Evolutionary conservation across 2,113 vertebrate species (phyloP).

Genomic region (Austrofundulus limnaeus): DNA sequence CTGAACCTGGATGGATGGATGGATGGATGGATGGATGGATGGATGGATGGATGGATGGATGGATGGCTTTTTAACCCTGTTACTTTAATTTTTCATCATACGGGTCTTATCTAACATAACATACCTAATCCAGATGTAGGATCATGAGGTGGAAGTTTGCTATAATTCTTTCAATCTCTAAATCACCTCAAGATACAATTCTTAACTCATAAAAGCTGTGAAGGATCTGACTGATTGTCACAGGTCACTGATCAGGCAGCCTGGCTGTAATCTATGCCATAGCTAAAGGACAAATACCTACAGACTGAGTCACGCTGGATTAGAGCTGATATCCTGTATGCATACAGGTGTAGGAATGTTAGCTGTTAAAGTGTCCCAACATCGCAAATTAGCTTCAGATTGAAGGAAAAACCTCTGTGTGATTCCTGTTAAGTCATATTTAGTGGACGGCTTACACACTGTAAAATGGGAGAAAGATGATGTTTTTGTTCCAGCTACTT

Average conservation of each 20-base stretch:
- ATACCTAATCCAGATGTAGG: slow-evolving; percentile 56
- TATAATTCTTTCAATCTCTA: slow-evolving; percentile 47
- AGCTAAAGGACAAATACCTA: slow-evolving; percentile 19
- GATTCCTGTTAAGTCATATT: slow-evolving; percentile 31
- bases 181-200: slow-evolving; percentile 34
- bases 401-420: slow-evolving; percentile 18
- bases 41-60: no score
- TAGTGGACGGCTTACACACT: neutral
- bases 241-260: slow-evolving; percentile 34
- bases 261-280: slow-evolving; percentile 9
- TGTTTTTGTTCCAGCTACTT: slow-evolving; percentile 9
- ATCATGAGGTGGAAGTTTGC: slow-evolving; percentile 45
- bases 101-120: slow-evolving; percentile 34
- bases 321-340: neutral
- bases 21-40: no score
- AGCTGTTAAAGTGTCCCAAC: slow-evolving; percentile 20
- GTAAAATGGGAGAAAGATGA: slow-evolving; percentile 1
- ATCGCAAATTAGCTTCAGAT: neutral
- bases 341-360: slow-evolving; percentile 10
- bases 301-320: slow-evolving; percentile 6
- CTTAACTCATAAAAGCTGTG: slow-evolving; percentile 16
- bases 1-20: no score
- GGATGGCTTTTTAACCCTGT: neutral
- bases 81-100: slow-evolving; percentile 30
- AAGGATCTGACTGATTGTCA: neutral